Evolutionary conservation across 2,888 invertebrate species (phyloP).

Genomic region (Cerastis leucographa): DNA sequence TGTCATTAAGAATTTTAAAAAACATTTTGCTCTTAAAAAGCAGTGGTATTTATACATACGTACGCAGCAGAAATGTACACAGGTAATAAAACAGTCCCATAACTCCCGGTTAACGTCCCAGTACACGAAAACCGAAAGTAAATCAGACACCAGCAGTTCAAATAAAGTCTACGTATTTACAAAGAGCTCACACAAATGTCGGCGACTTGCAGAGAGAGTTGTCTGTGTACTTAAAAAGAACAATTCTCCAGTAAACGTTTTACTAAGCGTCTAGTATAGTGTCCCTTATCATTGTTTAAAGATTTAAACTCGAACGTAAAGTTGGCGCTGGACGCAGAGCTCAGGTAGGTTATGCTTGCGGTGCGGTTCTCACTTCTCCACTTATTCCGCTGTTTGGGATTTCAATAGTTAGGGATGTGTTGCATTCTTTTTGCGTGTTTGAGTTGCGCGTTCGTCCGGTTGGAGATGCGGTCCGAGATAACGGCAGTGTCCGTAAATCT

Average conservation of each 20-base stretch:
- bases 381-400: slow-evolving; percentile 32
- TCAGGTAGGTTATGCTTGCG: slow-evolving; percentile 27
- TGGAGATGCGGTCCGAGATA: slow-evolving; percentile 76
- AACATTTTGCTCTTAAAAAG: slow-evolving; percentile 47
- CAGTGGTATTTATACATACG: slow-evolving; percentile 51
- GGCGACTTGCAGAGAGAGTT: slow-evolving; percentile 76
- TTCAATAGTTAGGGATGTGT: slow-evolving; percentile 62
- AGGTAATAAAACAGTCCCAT: slow-evolving; percentile 69
- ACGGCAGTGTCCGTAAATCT: slow-evolving; percentile 82
- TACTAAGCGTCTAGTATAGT: slow-evolving; percentile 71
- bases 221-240: slow-evolving; percentile 81
- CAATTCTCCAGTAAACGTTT: slow-evolving; percentile 80
- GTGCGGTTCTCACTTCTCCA: slow-evolving; percentile 42
- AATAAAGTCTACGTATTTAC: slow-evolving; percentile 80
- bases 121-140: slow-evolving; percentile 74
- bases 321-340: neutral
- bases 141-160: slow-evolving; percentile 76
- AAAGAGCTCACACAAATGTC: slow-evolving; percentile 78
- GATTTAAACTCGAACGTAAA: slow-evolving; percentile 60
- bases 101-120: slow-evolving; percentile 67
- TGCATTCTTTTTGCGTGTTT: slow-evolving; percentile 69
- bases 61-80: slow-evolving; percentile 67
- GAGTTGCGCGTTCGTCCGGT: slow-evolving; percentile 67
- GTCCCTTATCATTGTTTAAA: slow-evolving; percentile 65
- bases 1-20: slow-evolving; percentile 37